These are phyloP conservation scores for Zaprionus kolodkinae DNA, from an alignment of 1,140 invertebrate genomes.

Conservation along the genomic window DNA sequence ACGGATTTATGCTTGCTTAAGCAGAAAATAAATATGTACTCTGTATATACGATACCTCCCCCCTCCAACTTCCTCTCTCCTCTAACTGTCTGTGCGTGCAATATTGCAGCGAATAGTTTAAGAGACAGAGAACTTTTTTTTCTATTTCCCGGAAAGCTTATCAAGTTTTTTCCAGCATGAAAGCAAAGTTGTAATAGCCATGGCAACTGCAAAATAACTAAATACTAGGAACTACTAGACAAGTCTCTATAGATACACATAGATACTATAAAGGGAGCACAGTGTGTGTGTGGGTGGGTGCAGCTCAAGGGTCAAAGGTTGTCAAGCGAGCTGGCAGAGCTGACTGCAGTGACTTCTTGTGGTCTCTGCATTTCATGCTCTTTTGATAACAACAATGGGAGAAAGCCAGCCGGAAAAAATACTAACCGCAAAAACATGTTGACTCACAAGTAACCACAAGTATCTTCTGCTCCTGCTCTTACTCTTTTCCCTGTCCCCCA, in stretches of 20 bases:
- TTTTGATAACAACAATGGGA: constrained; percentile 31
- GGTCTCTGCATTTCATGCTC: constrained; percentile 7
- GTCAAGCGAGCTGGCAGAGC: neutral
- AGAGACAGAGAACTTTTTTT: constrained; percentile 24
- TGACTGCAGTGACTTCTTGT: constrained; percentile 23
- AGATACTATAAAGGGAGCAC: neutral
- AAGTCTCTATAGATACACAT: neutral
- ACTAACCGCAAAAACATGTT: constrained; percentile 17
- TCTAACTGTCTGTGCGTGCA: constrained; percentile 34
- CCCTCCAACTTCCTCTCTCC: neutral
- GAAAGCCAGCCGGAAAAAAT: constrained; percentile 23
- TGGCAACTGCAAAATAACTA: too few species aligned
- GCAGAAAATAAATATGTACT: constrained; percentile 61
- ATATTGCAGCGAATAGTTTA: constrained; percentile 26
- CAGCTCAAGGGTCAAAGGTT: constrained; percentile 18
- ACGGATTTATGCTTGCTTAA: constrained; percentile 77
- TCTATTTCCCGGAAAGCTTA: constrained; percentile 25
- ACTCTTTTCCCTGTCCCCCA: neutral
- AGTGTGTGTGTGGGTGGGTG: neutral
- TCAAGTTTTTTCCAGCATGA: constrained; percentile 15
- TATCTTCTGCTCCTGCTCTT: neutral
- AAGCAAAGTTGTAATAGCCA: constrained; percentile 2
- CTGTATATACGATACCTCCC: constrained; percentile 11
- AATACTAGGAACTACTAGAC: too few species aligned
- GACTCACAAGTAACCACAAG: constrained; percentile 24